Base-by-base conservation (phyloP, 2,797 vertebrate genomes). In the Thripadectes ignobilis region DNA sequence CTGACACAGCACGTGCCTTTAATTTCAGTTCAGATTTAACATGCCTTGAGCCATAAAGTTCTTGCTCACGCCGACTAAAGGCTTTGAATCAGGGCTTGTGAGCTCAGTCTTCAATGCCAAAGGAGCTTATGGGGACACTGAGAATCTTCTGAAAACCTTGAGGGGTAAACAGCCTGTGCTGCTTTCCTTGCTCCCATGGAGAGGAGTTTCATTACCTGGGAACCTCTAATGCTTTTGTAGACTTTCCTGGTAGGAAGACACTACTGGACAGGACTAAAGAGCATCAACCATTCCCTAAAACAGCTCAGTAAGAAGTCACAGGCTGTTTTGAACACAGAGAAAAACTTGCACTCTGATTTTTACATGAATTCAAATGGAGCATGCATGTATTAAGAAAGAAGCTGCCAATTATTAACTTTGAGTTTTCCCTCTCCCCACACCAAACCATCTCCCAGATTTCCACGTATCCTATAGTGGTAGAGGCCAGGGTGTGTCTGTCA, bases 401-500 rank as follows among this genome's bases (percentile, higher is more conserved):
- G 80, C n/a, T 59, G 34, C 17, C 83, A 68, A 26, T 73, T 63
- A 41, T 73, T 68, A 62, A 61, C 21, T 57, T 71, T 3, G 19
- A 51, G 76, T 45, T 94, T 92, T 57, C 15, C 41, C 85, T 72
- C 68, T 89, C 75, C 10, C 14, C 55, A 36, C 68, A 79, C 36
- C 92, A 86, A 84, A 88, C 1, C 1, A 74, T 51, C 61, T 88
- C 83, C 46, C 55, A 54, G 78, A 87, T 86, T 93, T 94, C 85
- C 80, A 66, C 5, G 1, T 67, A 86, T 61, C 73, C 96, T 57
- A 41, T 15, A 83, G 93, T 34, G 81, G 89, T 93, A 83, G 89
- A 73, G 59, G 69, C 76, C 75, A 92, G 95, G 94, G 94, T 87
- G 81, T 85, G 85, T 74, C 87, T 81, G 84, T 62, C 72, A 83